Evolutionary conservation across 2,888 invertebrate genomes (phyloP).

Genomic region (Panzeria rudis): DNA sequence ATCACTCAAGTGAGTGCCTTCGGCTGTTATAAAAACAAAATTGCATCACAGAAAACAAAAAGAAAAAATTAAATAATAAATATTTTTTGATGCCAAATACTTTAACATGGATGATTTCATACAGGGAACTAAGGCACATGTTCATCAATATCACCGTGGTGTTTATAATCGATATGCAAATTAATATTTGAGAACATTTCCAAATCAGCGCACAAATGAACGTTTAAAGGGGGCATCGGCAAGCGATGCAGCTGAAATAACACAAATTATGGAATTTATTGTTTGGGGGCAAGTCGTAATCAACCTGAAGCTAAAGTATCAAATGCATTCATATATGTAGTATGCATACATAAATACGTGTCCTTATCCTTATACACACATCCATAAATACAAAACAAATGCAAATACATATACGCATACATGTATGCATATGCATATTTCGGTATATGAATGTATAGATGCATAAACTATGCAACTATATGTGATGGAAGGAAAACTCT

Average conservation of each 20-base stretch:
- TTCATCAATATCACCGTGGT: conserved; percentile 57
- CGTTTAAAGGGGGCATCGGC: conserved; percentile 25
- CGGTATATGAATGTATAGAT: not conserved
- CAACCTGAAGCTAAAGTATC: conserved; percentile 61
- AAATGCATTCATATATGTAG: conserved; percentile 25
- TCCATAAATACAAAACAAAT: not conserved
- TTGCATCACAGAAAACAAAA: not conserved
- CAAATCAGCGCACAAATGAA: conserved; percentile 68
- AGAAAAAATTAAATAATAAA: conserved; percentile 1
- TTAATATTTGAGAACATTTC: conserved; percentile 69
- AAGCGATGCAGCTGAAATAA: conserved; percentile 10
- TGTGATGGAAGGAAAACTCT: not conserved
- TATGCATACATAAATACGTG: not conserved
- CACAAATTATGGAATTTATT: not conserved
- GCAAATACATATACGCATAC: not conserved
- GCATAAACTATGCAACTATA: not conserved
- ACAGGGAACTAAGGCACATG: conserved; percentile 60
- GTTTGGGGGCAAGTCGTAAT: conserved; percentile 37
- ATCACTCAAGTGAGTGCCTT: conserved; percentile 38
- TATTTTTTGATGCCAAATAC: conserved; percentile 40
- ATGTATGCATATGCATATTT: conserved; percentile 3
- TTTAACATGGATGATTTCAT: conserved; percentile 28
- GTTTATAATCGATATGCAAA: conserved; percentile 71
- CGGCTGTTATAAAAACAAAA: conserved; percentile 19
- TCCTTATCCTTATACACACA: not conserved